Evolutionary conservation across 2,888 invertebrate genomes (phyloP).

Genomic region (Galerucella nymphaeae): DNA sequence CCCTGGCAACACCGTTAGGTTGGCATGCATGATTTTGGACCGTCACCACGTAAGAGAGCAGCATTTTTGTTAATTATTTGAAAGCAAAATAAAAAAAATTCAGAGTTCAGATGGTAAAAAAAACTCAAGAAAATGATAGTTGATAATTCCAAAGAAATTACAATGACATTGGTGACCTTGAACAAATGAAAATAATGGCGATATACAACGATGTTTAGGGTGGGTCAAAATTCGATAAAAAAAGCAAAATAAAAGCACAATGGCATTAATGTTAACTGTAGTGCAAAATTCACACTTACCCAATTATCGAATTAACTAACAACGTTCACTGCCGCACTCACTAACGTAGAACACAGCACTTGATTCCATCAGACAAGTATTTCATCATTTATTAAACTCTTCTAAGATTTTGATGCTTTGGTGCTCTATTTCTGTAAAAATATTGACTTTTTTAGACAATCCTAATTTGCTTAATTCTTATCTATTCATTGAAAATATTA

Average conservation of each 20-base stretch:
- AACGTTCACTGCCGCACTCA: constrained; percentile 46
- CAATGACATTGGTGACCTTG: constrained; percentile 61
- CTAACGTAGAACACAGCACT: constrained; percentile 47
- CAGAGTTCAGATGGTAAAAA: constrained; percentile 31
- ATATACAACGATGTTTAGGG: constrained; percentile 53
- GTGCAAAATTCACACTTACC: constrained; percentile 55
- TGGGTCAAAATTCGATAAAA: constrained; percentile 54
- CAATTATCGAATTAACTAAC: constrained; percentile 46
- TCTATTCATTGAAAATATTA: constrained; percentile 55
- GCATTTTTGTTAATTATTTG: constrained; percentile 39
- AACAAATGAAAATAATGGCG: constrained; percentile 54
- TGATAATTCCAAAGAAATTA: not conserved
- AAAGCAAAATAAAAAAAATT: constrained; percentile 37
- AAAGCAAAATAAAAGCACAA: constrained; percentile 45
- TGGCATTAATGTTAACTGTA: constrained; percentile 37
- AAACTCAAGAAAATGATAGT: constrained; percentile 26
- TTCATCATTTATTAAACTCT: constrained; percentile 47
- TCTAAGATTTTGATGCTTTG: constrained; percentile 44
- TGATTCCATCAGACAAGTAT: constrained; percentile 42
- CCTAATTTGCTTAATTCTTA: constrained; percentile 41
- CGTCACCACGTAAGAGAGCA: constrained; percentile 41
- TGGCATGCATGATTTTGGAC: constrained; percentile 54
- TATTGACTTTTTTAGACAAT: constrained; percentile 41
- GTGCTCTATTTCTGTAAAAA: constrained; percentile 46
- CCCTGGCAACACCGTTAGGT: constrained; percentile 41